Conservation (phyloP, 2,113 vertebrate species). For the Tyrannus savana region DNA sequence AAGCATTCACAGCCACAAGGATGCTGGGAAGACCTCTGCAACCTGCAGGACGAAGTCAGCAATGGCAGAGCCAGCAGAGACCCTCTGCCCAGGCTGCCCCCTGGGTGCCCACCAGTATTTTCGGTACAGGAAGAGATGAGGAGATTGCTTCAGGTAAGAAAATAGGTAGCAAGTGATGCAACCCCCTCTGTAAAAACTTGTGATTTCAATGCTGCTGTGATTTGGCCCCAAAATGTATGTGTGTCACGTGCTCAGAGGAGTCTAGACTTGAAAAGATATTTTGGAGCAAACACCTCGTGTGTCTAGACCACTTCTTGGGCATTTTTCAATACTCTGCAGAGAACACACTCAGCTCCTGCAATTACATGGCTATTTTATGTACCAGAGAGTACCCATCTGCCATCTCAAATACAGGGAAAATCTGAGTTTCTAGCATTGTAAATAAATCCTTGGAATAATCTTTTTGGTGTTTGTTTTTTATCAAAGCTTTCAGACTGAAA, state of each 20-base stretch:
- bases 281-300: neutral
- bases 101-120: neutral
- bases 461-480: neutral
- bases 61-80: neutral
- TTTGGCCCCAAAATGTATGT: neutral
- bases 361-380: neutral
- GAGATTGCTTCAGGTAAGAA: neutral
- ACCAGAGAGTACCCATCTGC: rapidly evolving
- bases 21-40: neutral
- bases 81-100: neutral
- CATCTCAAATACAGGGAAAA: neutral
- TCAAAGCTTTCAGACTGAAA: neutral
- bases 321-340: neutral
- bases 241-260: neutral
- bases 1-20: neutral
- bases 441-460: neutral
- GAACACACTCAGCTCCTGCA: neutral
- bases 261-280: neutral
- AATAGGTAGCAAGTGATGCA: rapidly evolving
- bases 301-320: neutral
- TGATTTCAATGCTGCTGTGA: neutral
- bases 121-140: neutral
- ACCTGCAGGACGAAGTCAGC: neutral
- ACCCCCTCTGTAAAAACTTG: neutral
- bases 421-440: neutral